Evolutionary conservation across 2,888 invertebrate genomes (phyloP).

Genomic region (Protonemura montana): DNA sequence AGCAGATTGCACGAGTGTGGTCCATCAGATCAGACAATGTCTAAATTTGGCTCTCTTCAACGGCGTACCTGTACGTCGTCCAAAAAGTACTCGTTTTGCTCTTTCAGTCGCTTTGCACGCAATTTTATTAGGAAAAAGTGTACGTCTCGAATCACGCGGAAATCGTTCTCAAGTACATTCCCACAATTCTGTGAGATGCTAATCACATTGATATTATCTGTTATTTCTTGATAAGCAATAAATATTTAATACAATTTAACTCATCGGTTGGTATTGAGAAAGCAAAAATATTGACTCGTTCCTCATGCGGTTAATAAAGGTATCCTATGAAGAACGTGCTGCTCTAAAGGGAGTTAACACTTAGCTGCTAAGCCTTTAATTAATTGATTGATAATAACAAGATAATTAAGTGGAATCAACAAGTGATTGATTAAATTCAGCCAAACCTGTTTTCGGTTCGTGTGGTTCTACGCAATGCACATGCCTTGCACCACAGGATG

Average conservation of each 20-base stretch:
- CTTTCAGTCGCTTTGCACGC: too few species aligned
- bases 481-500: neutral
- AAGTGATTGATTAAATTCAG: constrained; percentile 22
- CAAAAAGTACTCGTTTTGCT: neutral
- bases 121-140: too few species aligned
- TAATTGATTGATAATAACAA: constrained; percentile 2
- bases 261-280: neutral
- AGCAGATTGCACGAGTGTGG: neutral
- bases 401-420: constrained; percentile 14
- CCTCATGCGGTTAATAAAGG: neutral
- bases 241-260: neutral
- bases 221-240: neutral
- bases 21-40: neutral
- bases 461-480: neutral
- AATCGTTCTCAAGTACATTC: too few species aligned
- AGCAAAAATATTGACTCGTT: neutral
- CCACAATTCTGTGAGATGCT: neutral
- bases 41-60: neutral
- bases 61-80: neutral
- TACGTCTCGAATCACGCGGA: too few species aligned
- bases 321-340: neutral
- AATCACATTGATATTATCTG: neutral
- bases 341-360: neutral
- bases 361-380: constrained; percentile 4
- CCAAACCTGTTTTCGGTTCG: constrained; percentile 13